Percentiles rank a stretch among this genome's conserved stretches.
phyloP scores from a whole-genome alignment of 1,140 invertebrate genomes.

The Apis dorsata region DNA sequence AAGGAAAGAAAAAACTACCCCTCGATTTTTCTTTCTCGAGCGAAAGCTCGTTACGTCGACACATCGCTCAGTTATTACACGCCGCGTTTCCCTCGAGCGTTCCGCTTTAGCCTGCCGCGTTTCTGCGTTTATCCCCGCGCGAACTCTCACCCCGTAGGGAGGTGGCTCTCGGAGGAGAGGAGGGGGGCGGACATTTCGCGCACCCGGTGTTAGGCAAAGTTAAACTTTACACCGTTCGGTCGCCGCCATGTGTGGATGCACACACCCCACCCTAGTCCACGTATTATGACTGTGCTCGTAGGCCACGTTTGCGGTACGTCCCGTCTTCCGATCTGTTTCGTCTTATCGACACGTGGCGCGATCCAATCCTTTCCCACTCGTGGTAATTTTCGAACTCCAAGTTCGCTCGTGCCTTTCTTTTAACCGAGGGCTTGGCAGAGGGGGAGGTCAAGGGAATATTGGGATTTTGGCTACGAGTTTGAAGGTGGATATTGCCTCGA shows the following conservation, averaged over 20 bases:
- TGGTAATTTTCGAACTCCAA: background rate
- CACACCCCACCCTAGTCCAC: constrained; percentile 61
- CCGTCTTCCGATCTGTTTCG: constrained; percentile 30
- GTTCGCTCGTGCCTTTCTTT: too few species aligned
- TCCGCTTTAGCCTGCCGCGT: background rate
- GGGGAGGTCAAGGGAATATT: background rate
- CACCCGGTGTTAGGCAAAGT: constrained; percentile 77
- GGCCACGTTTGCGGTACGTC: constrained; percentile 70
- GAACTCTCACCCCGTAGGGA: constrained; percentile 25
- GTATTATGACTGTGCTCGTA: constrained; percentile 74
- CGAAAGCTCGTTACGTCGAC: constrained; percentile 66
- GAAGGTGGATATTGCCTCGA: too few species aligned
- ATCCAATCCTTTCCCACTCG: background rate
- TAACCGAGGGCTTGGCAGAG: too few species aligned
- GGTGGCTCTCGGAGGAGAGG: constrained; percentile 8
- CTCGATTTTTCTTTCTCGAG: constrained; percentile 26
- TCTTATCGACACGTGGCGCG: constrained; percentile 60
- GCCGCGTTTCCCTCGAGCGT: constrained; percentile 14
- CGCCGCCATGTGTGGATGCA: constrained; percentile 71
- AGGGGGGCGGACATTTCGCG: constrained; percentile 73
- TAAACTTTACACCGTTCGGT: constrained; percentile 74
- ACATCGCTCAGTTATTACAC: constrained; percentile 68
- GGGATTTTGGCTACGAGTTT: background rate
- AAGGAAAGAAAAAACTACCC: background rate
- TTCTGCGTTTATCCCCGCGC: constrained; percentile 21